Conservation (phyloP, 2,888 invertebrate species). For the Euzetes globulus region DNA sequence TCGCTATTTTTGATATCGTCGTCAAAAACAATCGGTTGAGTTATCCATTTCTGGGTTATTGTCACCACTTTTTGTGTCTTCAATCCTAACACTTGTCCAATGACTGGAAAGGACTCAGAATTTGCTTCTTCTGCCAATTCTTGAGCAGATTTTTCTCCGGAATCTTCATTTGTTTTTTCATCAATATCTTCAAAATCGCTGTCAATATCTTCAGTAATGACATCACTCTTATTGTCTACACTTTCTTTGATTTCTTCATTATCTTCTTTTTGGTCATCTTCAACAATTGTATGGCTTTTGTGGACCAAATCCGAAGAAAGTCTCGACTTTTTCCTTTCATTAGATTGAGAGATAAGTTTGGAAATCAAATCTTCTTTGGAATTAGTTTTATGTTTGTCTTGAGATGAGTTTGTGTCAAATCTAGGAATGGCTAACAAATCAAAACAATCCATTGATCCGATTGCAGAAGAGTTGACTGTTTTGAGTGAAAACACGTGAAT, state of each 20-base stretch:
- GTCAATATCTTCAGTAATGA: not conserved
- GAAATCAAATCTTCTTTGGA: not conserved
- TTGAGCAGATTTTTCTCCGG: no score
- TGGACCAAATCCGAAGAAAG: not conserved
- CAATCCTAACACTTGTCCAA: conserved; percentile 58
- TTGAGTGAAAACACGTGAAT: no score
- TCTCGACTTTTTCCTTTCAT: conserved; percentile 2
- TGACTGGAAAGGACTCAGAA: conserved; percentile 57
- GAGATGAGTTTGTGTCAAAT: conserved; percentile 30
- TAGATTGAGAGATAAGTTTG: conserved; percentile 9
- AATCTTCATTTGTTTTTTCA: not conserved
- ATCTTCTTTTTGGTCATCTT: not conserved
- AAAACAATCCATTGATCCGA: not conserved
- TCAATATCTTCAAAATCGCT: conserved; percentile 35
- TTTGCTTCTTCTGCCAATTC: conserved; percentile 44
- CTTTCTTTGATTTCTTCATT: not conserved
- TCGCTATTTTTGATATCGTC: conserved; percentile 58
- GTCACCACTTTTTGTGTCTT: conserved; percentile 54
- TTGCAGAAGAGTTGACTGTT: no score
- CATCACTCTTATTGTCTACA: not conserved
- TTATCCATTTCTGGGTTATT: conserved; percentile 78
- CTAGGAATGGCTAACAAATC: conserved; percentile 31
- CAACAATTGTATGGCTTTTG: not conserved
- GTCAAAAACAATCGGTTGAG: conserved; percentile 69
- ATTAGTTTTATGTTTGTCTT: not conserved